Conservation (phyloP, 2,797 vertebrate genomes). For the Acipenser oxyrinchus region DNA sequence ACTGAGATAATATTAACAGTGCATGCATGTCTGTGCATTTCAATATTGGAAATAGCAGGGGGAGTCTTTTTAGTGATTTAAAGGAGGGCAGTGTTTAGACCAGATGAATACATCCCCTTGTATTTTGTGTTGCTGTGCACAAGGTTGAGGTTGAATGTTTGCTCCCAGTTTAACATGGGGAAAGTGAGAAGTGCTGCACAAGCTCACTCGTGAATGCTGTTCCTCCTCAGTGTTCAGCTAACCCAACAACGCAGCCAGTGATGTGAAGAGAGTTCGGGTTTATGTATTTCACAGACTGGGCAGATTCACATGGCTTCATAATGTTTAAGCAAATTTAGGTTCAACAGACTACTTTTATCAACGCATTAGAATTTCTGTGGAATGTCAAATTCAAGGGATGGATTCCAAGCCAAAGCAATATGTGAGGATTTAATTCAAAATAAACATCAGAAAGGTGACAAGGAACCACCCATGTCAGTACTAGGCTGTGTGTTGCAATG, state of each 20-base stretch:
- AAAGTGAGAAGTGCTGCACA: too few species aligned
- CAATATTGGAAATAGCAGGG: too few species aligned
- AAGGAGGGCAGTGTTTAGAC: too few species aligned
- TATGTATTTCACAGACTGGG: slow-evolving; percentile 9
- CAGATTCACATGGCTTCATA: slow-evolving; percentile 4
- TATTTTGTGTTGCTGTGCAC: too few species aligned
- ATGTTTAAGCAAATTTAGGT: slow-evolving; percentile 14
- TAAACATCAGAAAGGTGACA: slow-evolving; percentile 1
- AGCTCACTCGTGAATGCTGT: background rate
- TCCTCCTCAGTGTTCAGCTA: slow-evolving; percentile 2
- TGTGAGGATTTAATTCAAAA: background rate
- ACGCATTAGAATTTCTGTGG: slow-evolving; percentile 34
- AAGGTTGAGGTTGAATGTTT: too few species aligned
- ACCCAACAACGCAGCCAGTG: background rate
- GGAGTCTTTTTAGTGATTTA: too few species aligned
- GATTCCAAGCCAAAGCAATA: slow-evolving; percentile 6
- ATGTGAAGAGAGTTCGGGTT: background rate
- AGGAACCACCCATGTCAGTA: background rate
- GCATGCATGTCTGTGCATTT: too few species aligned
- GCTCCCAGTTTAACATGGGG: too few species aligned
- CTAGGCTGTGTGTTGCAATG: too few species aligned
- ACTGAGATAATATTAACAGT: too few species aligned
- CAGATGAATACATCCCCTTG: too few species aligned
- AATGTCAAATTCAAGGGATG: slow-evolving; percentile 23
- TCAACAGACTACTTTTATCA: slow-evolving; percentile 14